phyloP scores from a whole-genome alignment of 1,140 invertebrate species.

The Zaprionus ornatus region DNA sequence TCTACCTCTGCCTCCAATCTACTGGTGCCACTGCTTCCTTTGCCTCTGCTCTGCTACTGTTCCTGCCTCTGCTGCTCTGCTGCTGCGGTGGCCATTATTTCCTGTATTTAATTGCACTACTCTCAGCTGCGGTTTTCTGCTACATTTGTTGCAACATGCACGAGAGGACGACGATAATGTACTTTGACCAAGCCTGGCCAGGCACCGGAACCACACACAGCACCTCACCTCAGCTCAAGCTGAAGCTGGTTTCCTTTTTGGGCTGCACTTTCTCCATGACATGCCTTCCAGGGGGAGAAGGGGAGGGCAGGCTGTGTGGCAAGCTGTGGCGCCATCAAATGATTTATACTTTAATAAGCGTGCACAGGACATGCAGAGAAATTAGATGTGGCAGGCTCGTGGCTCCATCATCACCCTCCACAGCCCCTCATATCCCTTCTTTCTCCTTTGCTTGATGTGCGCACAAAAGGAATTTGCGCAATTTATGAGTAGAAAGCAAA shows the following conservation, averaged over 20 bases:
- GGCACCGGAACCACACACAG: not conserved
- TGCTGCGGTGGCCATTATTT: slow-evolving; percentile 78
- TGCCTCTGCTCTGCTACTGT: not conserved
- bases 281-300: not conserved
- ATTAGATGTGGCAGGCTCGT: slow-evolving; percentile 60
- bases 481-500: slow-evolving; percentile 65
- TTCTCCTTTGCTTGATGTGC: slow-evolving; percentile 46
- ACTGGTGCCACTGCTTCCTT: slow-evolving; percentile 10
- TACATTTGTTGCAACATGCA: slow-evolving; percentile 77
- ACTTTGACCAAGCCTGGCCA: slow-evolving; percentile 58
- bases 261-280: slow-evolving; percentile 11
- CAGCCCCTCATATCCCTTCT: not conserved
- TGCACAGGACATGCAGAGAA: slow-evolving; percentile 68
- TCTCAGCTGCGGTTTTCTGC: slow-evolving; percentile 80
- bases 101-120: slow-evolving; percentile 81
- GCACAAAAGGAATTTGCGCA: slow-evolving; percentile 75
- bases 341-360: slow-evolving; percentile 81
- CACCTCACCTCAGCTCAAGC: slow-evolving; percentile 23
- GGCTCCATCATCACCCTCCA: not conserved
- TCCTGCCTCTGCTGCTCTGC: slow-evolving; percentile 19
- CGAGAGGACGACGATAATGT: slow-evolving; percentile 66
- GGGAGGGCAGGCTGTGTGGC: not conserved
- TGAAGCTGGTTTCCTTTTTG: slow-evolving; percentile 18
- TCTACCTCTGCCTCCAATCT: not conserved
- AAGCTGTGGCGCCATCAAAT: slow-evolving; percentile 39